A percentile compares a stretch with the other conserved stretches of the same genome.
Evolutionary conservation across 2,113 vertebrate species (phyloP).

Genomic region (Rhea americana): DNA sequence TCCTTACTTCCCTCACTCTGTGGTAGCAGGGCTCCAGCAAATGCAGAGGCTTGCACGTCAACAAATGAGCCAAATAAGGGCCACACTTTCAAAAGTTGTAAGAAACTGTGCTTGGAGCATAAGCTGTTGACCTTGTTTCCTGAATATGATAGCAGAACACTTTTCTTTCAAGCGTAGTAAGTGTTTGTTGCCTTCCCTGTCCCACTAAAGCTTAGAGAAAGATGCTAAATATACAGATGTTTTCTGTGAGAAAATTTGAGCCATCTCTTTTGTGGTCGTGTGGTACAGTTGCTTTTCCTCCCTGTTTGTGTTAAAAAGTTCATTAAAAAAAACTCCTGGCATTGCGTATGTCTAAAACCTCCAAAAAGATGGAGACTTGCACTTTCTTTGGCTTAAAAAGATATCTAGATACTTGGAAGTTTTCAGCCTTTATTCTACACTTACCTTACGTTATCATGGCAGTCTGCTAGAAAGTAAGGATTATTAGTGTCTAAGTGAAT

Average conservation of each 20-base stretch:
- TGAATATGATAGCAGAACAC: not conserved
- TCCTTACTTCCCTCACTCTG: rapidly evolving
- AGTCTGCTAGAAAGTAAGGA: not conserved
- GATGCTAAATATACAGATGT: not conserved
- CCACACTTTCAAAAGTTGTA: not conserved
- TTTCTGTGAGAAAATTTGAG: not conserved
- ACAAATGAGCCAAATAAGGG: not conserved
- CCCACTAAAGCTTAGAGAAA: not conserved
- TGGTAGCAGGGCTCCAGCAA: not conserved
- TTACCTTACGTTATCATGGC: not conserved
- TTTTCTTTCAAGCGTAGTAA: not conserved
- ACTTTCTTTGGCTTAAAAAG: not conserved
- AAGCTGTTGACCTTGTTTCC: not conserved
- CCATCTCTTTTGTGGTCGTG: not conserved
- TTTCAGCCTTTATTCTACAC: not conserved
- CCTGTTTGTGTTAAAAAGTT: not conserved
- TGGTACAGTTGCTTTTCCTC: not conserved
- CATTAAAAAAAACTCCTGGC: not conserved
- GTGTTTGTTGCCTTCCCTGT: not conserved
- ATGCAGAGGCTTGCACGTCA: not conserved
- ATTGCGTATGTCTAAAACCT: not conserved
- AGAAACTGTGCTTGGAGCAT: rapidly evolving
- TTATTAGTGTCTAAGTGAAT: not conserved
- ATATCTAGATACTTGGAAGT: not conserved
- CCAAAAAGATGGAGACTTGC: not conserved